Percentiles rank a stretch among this genome's conserved stretches.
Conservation (phyloP, 1,140 invertebrate species). For the Littorina saxatilis region DNA sequence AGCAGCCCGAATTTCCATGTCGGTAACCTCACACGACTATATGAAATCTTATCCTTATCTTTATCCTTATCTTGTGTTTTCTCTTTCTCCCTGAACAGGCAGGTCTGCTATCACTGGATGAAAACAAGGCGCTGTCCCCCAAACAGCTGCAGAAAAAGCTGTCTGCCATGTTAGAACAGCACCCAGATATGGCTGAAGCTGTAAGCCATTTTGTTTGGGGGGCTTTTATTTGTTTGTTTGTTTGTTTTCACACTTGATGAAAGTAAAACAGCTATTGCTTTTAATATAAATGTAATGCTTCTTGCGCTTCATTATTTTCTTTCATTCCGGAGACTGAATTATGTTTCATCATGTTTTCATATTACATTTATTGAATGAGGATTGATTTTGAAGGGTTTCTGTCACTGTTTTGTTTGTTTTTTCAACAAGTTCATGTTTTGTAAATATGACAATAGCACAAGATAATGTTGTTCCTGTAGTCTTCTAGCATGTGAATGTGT, state of each 20-base stretch:
- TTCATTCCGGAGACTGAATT: too few species aligned
- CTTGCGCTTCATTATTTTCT: background rate
- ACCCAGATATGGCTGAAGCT: conserved; percentile 89
- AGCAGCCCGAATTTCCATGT: too few species aligned
- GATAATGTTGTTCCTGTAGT: too few species aligned
- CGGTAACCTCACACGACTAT: too few species aligned
- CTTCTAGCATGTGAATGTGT: too few species aligned
- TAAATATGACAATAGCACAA: too few species aligned
- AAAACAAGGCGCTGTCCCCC: conserved; percentile 86
- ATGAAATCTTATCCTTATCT: background rate
- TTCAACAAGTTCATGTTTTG: too few species aligned
- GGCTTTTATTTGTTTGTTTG: background rate
- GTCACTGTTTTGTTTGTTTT: too few species aligned
- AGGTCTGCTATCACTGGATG: conserved; percentile 86
- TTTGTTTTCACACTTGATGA: background rate
- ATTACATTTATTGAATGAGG: too few species aligned
- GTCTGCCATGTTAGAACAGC: conserved; percentile 85
- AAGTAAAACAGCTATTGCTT: background rate
- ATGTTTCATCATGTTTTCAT: too few species aligned
- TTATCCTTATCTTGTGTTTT: background rate
- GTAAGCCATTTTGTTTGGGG: conserved; percentile 58
- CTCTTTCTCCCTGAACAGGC: conserved; percentile 79
- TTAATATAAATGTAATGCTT: background rate
- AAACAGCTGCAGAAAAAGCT: conserved; percentile 86
- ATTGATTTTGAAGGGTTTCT: too few species aligned